These are phyloP conservation scores for Ernsta delagoae DNA, from an alignment of 2,888 invertebrate genomes.

Conservation along the genomic window DNA sequence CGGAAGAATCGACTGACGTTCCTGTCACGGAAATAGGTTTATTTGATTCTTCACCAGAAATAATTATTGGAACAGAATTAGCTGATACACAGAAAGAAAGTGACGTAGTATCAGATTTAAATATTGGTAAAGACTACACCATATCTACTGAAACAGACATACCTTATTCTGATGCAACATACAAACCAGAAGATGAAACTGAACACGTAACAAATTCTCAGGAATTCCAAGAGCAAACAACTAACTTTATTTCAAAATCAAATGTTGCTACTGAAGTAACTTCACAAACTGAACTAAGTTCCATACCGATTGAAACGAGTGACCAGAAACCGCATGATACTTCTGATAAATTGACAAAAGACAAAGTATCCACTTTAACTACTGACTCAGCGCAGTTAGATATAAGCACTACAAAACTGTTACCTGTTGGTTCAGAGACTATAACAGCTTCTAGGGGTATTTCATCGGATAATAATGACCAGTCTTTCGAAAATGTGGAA, in stretches of 20 bases:
- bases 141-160: slow-evolving; percentile 32
- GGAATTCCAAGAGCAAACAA: slow-evolving; percentile 54
- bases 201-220: slow-evolving; percentile 47
- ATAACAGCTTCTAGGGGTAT: slow-evolving; percentile 55
- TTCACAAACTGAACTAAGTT: slow-evolving; percentile 72
- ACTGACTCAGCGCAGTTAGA: slow-evolving; percentile 47
- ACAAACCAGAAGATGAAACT: slow-evolving; percentile 30
- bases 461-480: slow-evolving; percentile 50
- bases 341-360: slow-evolving; percentile 59
- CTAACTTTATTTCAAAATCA: slow-evolving; percentile 59
- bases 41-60: slow-evolving; percentile 36
- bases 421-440: slow-evolving; percentile 54
- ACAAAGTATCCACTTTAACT: slow-evolving; percentile 56
- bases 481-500: slow-evolving; percentile 64
- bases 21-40: slow-evolving; percentile 45
- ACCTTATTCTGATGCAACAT: slow-evolving; percentile 37
- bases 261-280: slow-evolving; percentile 69
- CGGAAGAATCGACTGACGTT: slow-evolving; percentile 52
- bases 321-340: slow-evolving; percentile 74
- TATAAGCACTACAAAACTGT: slow-evolving; percentile 49
- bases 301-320: slow-evolving; percentile 75
- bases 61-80: slow-evolving; percentile 25
- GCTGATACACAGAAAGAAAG: slow-evolving; percentile 13
- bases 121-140: slow-evolving; percentile 32
- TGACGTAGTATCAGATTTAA: slow-evolving; percentile 22